phyloP scores from a whole-genome alignment of 2,888 invertebrate species.

The Lysandra coridon region DNA sequence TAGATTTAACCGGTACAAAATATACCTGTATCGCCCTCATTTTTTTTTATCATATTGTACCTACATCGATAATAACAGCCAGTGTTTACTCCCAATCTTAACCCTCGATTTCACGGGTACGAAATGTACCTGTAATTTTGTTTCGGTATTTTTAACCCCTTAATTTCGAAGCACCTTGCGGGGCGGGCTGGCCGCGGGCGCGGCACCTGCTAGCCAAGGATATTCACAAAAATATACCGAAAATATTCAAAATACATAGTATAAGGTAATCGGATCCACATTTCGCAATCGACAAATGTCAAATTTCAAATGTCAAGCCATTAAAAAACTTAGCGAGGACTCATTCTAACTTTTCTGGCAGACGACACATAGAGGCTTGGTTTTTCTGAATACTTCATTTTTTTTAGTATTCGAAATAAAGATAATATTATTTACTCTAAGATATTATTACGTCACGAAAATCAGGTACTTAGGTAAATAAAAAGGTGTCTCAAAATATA shows the following conservation, averaged over 20 bases:
- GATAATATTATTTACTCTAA: too few species aligned
- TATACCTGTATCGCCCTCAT: not conserved
- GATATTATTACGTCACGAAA: too few species aligned
- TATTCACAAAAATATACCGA: not conserved
- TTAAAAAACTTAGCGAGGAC: not conserved
- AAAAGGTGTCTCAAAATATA: too few species aligned
- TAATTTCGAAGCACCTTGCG: slow-evolving; percentile 21
- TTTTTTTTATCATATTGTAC: not conserved
- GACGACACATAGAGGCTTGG: not conserved
- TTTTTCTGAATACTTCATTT: not conserved
- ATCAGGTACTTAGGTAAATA: too few species aligned
- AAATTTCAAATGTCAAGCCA: slow-evolving; percentile 9
- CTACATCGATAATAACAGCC: not conserved
- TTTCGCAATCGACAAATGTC: slow-evolving; percentile 9
- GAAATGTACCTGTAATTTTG: slow-evolving; percentile 17
- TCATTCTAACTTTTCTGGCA: not conserved
- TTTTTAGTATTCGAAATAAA: not conserved
- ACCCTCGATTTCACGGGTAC: slow-evolving; percentile 22
- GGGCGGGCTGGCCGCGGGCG: not conserved
- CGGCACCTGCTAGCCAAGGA: slow-evolving; percentile 6
- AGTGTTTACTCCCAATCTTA: slow-evolving; percentile 16
- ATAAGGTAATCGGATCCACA: not conserved
- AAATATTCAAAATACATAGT: not conserved
- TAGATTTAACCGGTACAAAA: too few species aligned
- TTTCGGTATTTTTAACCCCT: slow-evolving; percentile 29